Conservation (phyloP, 2,113 vertebrate genomes). For the Ciconia maguari region DNA sequence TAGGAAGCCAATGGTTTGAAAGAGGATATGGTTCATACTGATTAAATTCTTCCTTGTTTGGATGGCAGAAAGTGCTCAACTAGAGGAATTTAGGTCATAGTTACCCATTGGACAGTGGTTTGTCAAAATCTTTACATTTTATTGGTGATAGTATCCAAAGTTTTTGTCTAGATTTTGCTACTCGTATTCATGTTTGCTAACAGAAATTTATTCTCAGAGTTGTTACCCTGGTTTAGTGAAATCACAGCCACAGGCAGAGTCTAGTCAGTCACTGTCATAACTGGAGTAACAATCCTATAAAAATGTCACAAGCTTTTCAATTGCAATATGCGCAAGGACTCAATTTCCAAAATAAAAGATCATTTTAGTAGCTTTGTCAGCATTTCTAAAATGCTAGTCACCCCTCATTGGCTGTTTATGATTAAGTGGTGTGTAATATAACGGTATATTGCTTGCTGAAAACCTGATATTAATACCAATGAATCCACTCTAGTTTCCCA, state of each 20-base stretch:
- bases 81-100: background rate
- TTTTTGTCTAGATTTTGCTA: background rate
- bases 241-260: background rate
- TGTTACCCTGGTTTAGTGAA: background rate
- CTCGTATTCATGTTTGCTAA: background rate
- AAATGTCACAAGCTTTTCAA: background rate
- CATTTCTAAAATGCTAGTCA: background rate
- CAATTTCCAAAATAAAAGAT: background rate
- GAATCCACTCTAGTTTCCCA: background rate
- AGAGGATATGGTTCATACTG: background rate
- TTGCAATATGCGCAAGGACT: background rate
- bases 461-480: background rate
- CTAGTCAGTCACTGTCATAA: background rate
- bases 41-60: background rate
- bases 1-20: background rate
- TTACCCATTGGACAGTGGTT: background rate
- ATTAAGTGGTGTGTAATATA: background rate
- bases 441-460: background rate
- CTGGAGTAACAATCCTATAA: background rate
- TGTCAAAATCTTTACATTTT: background rate
- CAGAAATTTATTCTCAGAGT: background rate
- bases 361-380: background rate
- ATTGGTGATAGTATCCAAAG: background rate
- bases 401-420: background rate
- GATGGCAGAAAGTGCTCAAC: background rate